Evolutionary conservation across 2,888 invertebrate species (phyloP).

Genomic region (Coenonympha arcania): DNA sequence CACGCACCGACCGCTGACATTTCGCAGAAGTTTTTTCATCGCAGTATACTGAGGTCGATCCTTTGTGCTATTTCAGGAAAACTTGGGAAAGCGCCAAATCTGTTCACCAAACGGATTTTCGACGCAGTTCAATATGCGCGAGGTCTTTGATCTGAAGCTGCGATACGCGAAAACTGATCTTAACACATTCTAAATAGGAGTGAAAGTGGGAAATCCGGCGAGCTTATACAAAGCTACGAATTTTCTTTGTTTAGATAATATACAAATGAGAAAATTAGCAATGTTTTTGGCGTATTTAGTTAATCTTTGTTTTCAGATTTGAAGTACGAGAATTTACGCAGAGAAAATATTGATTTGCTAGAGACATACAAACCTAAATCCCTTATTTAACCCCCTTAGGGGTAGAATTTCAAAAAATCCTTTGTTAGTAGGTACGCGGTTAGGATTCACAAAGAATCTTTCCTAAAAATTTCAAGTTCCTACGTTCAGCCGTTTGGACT

Average conservation of each 20-base stretch:
- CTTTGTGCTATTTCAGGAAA: slow-evolving; percentile 74
- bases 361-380: too few relatives aligned
- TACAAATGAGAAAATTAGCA: slow-evolving; percentile 35
- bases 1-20: slow-evolving; percentile 48
- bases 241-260: slow-evolving; percentile 49
- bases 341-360: too few relatives aligned
- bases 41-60: slow-evolving; percentile 58
- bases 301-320: not conserved
- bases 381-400: too few relatives aligned
- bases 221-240: slow-evolving; percentile 19
- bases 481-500: too few relatives aligned
- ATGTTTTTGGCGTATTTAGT: not conserved
- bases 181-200: slow-evolving; percentile 6
- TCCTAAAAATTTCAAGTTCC: too few relatives aligned
- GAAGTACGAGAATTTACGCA: not conserved
- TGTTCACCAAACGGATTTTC: slow-evolving; percentile 42
- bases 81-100: slow-evolving; percentile 59
- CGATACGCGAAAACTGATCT: slow-evolving; percentile 33
- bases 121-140: slow-evolving; percentile 53
- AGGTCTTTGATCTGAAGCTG: slow-evolving; percentile 49
- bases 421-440: too few relatives aligned
- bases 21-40: slow-evolving; percentile 65
- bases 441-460: too few relatives aligned
- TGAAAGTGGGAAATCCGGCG: not conserved
- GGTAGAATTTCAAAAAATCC: too few relatives aligned